These are phyloP conservation scores for Cynodonichthys magdalenae DNA, from an alignment of 2,797 vertebrate species.

Conservation along the genomic window DNA sequence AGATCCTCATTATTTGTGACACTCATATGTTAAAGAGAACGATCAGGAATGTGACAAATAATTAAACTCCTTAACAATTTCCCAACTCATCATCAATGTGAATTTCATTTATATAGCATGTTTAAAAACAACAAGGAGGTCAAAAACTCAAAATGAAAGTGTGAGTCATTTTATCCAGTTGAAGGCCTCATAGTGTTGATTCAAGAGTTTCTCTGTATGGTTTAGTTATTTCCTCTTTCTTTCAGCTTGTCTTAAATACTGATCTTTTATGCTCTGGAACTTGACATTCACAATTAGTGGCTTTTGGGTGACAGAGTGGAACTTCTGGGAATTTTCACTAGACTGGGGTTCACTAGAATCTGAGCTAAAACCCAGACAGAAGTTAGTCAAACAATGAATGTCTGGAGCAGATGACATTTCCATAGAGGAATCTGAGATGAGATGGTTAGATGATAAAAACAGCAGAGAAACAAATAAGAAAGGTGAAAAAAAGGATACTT, in stretches of 20 bases:
- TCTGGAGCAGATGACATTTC: not conserved
- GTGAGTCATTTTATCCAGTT: slow-evolving; percentile 6
- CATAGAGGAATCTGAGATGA: slow-evolving; percentile 5
- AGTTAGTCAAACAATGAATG: slow-evolving; percentile 38
- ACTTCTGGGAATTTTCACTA: slow-evolving; percentile 15
- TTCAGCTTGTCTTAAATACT: slow-evolving; percentile 6
- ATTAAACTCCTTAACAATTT: not conserved
- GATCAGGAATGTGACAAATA: not conserved
- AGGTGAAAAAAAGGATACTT: slow-evolving; percentile 6
- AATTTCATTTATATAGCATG: too few relatives aligned
- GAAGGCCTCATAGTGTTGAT: not conserved
- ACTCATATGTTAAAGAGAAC: too few relatives aligned
- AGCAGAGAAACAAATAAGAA: slow-evolving; percentile 11
- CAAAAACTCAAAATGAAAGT: too few relatives aligned
- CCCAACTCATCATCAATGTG: not conserved
- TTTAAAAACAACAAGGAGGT: too few relatives aligned
- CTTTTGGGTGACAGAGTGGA: slow-evolving; percentile 22
- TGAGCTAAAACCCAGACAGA: slow-evolving; percentile 30
- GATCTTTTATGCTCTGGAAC: slow-evolving; percentile 17
- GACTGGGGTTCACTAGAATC: slow-evolving; percentile 24
- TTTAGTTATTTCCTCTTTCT: slow-evolving; percentile 19
- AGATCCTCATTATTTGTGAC: too few relatives aligned
- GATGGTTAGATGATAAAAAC: slow-evolving; percentile 17
- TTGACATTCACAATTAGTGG: slow-evolving; percentile 21
- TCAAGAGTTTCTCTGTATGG: slow-evolving; percentile 3